phyloP scores from a whole-genome alignment of 1,140 invertebrate genomes.

The Prorops nasuta region DNA sequence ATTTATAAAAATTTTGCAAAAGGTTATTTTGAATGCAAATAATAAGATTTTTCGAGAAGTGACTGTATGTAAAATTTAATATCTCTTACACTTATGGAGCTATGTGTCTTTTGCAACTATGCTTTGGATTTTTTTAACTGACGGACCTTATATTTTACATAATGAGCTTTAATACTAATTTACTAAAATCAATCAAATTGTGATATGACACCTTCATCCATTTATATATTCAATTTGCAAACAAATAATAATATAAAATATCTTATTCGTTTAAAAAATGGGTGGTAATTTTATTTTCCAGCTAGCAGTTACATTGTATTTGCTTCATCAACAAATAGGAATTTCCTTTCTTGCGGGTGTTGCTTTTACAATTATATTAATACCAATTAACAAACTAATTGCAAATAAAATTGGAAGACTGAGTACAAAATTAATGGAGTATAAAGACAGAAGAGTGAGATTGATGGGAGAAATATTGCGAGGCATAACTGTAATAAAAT shows the following conservation, averaged over 20 bases:
- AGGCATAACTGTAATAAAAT: constrained; percentile 87
- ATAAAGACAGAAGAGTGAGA: constrained; percentile 89
- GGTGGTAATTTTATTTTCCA: constrained; percentile 52
- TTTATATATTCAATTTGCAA: too few relatives aligned
- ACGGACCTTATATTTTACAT: too few relatives aligned
- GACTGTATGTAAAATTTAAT: too few relatives aligned
- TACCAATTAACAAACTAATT: constrained; percentile 92
- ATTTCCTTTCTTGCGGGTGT: constrained; percentile 89
- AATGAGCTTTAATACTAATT: too few relatives aligned
- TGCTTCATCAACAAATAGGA: constrained; percentile 86
- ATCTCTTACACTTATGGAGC: too few relatives aligned
- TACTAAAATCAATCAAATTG: too few relatives aligned
- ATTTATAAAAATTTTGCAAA: too few relatives aligned
- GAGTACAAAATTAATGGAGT: constrained; percentile 85
- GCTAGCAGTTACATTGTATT: constrained; percentile 76
- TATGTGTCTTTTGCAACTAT: too few relatives aligned
- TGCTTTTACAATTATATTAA: constrained; percentile 80
- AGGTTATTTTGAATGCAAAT: too few relatives aligned
- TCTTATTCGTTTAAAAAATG: constrained; percentile 2
- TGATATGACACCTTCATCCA: too few relatives aligned
- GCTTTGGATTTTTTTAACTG: too few relatives aligned
- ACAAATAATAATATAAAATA: constrained; percentile 14
- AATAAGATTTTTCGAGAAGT: too few relatives aligned
- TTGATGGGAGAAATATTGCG: constrained; percentile 84
- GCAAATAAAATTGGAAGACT: constrained; percentile 87